phyloP scores from a whole-genome alignment of 2,888 invertebrate genomes.

The Anaspis maculata region DNA sequence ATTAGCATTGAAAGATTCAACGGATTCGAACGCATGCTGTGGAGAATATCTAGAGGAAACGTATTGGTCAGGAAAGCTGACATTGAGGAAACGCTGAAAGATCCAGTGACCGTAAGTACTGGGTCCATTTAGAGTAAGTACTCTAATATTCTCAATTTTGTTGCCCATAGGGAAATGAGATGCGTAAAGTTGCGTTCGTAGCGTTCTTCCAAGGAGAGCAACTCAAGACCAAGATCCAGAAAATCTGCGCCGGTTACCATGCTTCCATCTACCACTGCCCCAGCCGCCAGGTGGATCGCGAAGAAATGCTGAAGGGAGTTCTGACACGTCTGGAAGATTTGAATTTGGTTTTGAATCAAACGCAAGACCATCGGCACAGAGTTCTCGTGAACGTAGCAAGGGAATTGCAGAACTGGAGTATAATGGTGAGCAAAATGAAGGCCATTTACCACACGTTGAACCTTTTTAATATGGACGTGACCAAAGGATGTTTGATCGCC shows the following conservation, averaged over 20 bases:
- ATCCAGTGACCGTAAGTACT: constrained; percentile 76
- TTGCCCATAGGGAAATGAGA: constrained; percentile 79
- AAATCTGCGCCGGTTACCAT: constrained; percentile 89
- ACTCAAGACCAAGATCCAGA: constrained; percentile 80
- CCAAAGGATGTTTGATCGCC: constrained; percentile 63
- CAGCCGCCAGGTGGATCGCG: constrained; percentile 71
- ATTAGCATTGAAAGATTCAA: constrained; percentile 81
- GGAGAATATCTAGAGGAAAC: constrained; percentile 88
- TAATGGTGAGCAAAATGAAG: constrained; percentile 71
- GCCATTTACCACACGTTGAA: constrained; percentile 71
- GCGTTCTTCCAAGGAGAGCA: constrained; percentile 90
- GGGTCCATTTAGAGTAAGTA: no score
- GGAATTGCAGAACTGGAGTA: constrained; percentile 80
- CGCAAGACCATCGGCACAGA: constrained; percentile 78
- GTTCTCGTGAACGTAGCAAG: constrained; percentile 79
- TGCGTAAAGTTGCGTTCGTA: constrained; percentile 84
- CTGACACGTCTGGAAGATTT: constrained; percentile 85
- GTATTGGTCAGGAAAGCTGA: constrained; percentile 83
- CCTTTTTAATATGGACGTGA: constrained; percentile 65
- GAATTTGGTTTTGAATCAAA: constrained; percentile 75
- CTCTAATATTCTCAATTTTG: constrained; percentile 1
- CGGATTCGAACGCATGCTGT: constrained; percentile 86
- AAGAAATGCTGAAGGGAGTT: constrained; percentile 86
- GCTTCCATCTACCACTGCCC: constrained; percentile 91
- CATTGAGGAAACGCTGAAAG: constrained; percentile 74